A percentile compares a stretch with the other conserved stretches of the same genome.
Evolutionary conservation across 2,797 vertebrate species (phyloP).

Genomic region (Florisuga fusca): DNA sequence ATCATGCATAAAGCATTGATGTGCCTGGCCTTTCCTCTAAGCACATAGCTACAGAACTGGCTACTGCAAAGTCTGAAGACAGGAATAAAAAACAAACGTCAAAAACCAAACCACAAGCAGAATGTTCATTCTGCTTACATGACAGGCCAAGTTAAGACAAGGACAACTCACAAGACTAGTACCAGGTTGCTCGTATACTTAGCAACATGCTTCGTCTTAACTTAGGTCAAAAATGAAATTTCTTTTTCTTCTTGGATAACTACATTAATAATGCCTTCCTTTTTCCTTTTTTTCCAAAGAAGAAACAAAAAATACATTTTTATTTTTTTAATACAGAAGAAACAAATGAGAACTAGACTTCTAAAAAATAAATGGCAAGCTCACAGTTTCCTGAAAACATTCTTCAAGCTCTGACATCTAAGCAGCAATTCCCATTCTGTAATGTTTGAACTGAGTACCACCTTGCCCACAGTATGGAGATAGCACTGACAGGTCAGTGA

Average conservation of each 20-base stretch:
- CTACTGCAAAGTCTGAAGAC: neutral
- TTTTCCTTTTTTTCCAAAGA: neutral
- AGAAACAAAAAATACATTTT: neutral
- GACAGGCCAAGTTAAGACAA: neutral
- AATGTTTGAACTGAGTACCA: neutral
- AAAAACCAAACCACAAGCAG: neutral
- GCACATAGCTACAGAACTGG: neutral
- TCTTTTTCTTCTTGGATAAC: neutral
- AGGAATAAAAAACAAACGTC: neutral
- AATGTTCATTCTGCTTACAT: neutral
- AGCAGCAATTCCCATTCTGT: neutral
- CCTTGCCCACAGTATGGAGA: neutral
- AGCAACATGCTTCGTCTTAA: neutral
- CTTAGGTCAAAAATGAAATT: neutral
- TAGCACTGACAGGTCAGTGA: neutral
- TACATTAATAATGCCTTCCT: neutral
- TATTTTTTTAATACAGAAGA: neutral
- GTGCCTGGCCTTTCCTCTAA: neutral
- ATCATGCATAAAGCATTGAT: neutral
- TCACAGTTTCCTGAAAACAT: neutral
- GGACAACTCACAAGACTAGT: neutral
- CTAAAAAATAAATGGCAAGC: neutral
- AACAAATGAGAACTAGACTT: neutral
- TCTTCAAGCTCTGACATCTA: neutral
- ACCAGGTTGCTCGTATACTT: neutral